Base-by-base conservation (phyloP, 2,113 vertebrate species). In the Vimba vimba region DNA sequence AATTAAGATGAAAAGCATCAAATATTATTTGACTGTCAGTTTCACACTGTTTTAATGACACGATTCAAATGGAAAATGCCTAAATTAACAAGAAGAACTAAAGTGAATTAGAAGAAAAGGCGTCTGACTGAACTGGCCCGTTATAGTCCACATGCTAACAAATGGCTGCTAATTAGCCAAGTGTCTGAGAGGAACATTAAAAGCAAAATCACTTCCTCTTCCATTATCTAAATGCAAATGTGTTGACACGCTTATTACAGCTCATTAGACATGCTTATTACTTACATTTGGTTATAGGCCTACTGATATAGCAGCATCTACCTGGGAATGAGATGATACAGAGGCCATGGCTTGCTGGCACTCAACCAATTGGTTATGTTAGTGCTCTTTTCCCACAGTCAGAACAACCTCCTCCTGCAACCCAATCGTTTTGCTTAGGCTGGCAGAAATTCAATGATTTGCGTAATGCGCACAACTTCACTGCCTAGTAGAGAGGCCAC, bases 381-480 rank as follows among this genome's bases (percentile, higher is more conserved):
- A 39, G 30, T 76, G 25, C 57, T 84, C 60, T 68, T 76, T 82
- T 85, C 77, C 82, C 68, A 84, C 69, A 57, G 73, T 3, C 68
- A 57, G 55, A 85, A 68, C 19, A 55, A 62, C 57, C 69, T 81
- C 75, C 17, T 47, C 43, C 59, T 76, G 43, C 52, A 71, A 33
- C 78, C 77, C 79, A 83, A 86, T 73, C 86, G 82, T 86, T 86
- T 88, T 92, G 86, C 87, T 92, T 89, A 85, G 87, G 64, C 88
- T 90, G 91, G 89, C 83, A 91, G 15, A 89, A 84, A 81, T 86
- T 87, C 84, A 10, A 57, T 79, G 88, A 92, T 85, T 93, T 78
- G 21, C 86, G 79, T 91, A 90, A 92, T 79, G 85, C 25, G 0
- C 0, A 45, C 82, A 39, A 93, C n/a, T 76, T 27, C 74, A 36